Evolutionary conservation across 2,797 vertebrate species (phyloP).

Genomic region (Anguilla megastoma): DNA sequence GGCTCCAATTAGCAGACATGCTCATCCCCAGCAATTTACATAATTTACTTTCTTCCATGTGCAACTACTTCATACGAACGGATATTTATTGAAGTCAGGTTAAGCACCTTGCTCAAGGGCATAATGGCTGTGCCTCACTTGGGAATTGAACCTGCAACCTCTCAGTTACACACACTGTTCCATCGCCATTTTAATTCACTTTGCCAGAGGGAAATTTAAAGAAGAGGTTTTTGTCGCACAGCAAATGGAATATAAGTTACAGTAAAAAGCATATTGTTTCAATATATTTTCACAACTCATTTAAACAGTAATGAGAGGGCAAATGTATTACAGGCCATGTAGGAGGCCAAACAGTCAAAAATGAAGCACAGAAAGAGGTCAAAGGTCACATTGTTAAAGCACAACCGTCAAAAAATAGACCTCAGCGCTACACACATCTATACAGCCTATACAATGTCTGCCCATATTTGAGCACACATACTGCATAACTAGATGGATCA

Average conservation of each 20-base stretch:
- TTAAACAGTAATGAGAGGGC: not conserved
- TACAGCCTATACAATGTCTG: not conserved
- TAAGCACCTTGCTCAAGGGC: not conserved
- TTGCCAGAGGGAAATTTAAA: conserved; percentile 1
- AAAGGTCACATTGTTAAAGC: not conserved
- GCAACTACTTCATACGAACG: not conserved
- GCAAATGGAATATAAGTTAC: not conserved
- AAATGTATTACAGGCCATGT: not conserved
- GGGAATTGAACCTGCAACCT: not conserved
- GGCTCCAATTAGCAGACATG: not conserved
- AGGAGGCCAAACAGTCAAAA: not conserved
- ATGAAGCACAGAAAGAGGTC: not conserved
- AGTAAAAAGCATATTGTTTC: not conserved
- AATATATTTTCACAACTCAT: not conserved
- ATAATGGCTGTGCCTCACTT: not conserved
- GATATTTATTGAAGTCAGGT: not conserved
- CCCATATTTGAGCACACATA: too few relatives aligned
- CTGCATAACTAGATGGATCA: not conserved
- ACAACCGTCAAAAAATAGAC: not conserved
- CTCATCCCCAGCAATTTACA: not conserved
- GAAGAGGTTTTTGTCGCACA: not conserved
- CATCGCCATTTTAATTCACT: not conserved
- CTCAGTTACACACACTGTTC: not conserved
- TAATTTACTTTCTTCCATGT: not conserved
- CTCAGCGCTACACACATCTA: not conserved